Percentiles rank a stretch among this genome's conserved stretches.
Conservation (phyloP, 1,140 invertebrate species). For the Hormaphis cornu region DNA sequence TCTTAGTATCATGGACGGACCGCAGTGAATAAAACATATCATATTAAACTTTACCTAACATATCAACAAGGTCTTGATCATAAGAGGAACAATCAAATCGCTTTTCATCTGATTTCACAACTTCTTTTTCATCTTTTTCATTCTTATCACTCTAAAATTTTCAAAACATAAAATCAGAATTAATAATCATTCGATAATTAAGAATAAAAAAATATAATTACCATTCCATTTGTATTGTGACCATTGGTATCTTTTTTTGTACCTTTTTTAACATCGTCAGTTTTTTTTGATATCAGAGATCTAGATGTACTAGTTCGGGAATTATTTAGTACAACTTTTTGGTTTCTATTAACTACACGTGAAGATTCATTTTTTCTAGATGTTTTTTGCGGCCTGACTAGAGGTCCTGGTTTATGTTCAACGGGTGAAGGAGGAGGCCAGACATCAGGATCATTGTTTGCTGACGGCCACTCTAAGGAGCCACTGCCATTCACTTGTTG, state of each 20-base stretch:
- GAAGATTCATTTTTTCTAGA: conserved; percentile 4
- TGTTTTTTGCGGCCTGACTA: conserved; percentile 2
- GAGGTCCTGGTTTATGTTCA: conserved; percentile 51
- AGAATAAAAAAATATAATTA: background rate
- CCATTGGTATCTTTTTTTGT: conserved; percentile 28
- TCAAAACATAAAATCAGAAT: conserved; percentile 23
- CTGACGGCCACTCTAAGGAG: conserved; percentile 64
- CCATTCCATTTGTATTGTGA: conserved; percentile 28
- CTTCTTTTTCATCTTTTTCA: conserved; percentile 57
- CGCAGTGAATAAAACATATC: background rate
- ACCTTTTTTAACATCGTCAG: conserved; percentile 20
- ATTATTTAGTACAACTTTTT: conserved; percentile 17
- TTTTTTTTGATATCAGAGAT: conserved; percentile 19
- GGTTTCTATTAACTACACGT: background rate
- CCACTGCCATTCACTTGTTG: conserved; percentile 41
- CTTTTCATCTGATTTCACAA: conserved; percentile 55
- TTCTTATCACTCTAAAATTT: conserved; percentile 44
- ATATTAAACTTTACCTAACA: conserved; percentile 54
- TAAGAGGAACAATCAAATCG: conserved; percentile 84
- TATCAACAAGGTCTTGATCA: conserved; percentile 89
- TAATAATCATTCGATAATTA: background rate
- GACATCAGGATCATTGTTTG: conserved; percentile 70
- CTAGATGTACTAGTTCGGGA: conserved; percentile 5
- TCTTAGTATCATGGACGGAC: background rate
- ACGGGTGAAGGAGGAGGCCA: conserved; percentile 82